Evolutionary conservation across 2,888 invertebrate genomes (phyloP).

Genomic region (Polymixis flavicincta): DNA sequence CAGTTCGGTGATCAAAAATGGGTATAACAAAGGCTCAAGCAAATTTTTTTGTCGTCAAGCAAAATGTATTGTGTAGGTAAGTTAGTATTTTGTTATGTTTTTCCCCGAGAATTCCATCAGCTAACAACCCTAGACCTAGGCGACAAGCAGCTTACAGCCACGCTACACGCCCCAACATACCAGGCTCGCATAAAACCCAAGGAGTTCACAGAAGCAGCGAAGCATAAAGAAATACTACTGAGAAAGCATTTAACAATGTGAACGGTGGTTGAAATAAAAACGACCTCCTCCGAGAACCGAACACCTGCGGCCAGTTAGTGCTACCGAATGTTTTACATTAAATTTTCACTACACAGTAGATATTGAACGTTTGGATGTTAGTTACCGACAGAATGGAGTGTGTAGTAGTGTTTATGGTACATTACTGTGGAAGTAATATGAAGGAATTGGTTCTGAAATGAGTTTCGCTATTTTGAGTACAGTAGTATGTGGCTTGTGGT

Average conservation of each 20-base stretch:
- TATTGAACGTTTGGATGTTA: constrained; percentile 25
- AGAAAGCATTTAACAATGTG: constrained; percentile 41
- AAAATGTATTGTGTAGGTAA: background rate
- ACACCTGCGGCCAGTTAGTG: constrained; percentile 49
- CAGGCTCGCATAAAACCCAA: constrained; percentile 35
- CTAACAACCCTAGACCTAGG: constrained; percentile 3
- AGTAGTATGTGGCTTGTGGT: background rate
- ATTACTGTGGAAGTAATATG: constrained; percentile 19
- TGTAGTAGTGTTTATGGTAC: constrained; percentile 38
- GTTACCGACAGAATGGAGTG: constrained; percentile 19
- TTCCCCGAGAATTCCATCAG: constrained; percentile 13
- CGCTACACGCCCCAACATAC: constrained; percentile 19
- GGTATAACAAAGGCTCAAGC: background rate
- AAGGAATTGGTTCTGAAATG: constrained; percentile 20
- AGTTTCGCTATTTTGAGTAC: background rate
- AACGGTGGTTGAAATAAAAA: constrained; percentile 45
- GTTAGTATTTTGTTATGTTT: background rate
- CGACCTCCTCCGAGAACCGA: constrained; percentile 34
- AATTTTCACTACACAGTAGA: constrained; percentile 47
- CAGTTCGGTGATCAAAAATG: background rate
- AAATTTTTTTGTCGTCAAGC: background rate
- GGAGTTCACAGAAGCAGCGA: constrained; percentile 38
- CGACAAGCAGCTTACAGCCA: background rate
- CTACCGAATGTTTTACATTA: constrained; percentile 46
- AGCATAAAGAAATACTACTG: constrained; percentile 42